Percentiles rank a stretch among this genome's conserved stretches.
phyloP scores from a whole-genome alignment of 2,888 invertebrate genomes.

The Monoplex corrugatus region DNA sequence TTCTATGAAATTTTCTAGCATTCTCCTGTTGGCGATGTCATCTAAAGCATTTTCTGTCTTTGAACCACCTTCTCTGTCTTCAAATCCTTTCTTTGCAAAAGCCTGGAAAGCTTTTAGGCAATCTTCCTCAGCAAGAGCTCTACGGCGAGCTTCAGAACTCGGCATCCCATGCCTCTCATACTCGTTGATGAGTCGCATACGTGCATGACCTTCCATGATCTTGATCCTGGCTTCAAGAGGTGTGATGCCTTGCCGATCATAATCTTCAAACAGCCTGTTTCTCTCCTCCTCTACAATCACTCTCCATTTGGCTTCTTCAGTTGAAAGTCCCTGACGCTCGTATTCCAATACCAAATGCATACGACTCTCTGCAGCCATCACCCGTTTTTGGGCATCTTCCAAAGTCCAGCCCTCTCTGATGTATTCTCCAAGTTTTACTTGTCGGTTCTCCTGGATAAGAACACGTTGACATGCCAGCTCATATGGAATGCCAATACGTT shows the following conservation, averaged over 20 bases:
- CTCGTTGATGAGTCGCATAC: slow-evolving; percentile 33
- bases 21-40: not conserved
- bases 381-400: slow-evolving; percentile 38
- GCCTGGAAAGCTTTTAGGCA: slow-evolving; percentile 2
- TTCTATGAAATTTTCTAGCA: slow-evolving; percentile 3
- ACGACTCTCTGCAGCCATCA: slow-evolving; percentile 43
- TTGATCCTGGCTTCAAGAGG: slow-evolving; percentile 29
- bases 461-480: slow-evolving; percentile 52
- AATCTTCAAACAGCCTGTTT: slow-evolving; percentile 57
- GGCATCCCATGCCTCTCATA: slow-evolving; percentile 43
- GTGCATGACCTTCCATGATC: slow-evolving; percentile 18
- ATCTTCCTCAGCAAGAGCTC: slow-evolving; percentile 34
- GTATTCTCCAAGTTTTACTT: slow-evolving; percentile 24
- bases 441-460: slow-evolving; percentile 54
- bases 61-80: not conserved
- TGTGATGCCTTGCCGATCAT: slow-evolving; percentile 49
- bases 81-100: not conserved
- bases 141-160: not conserved
- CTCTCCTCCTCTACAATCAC: slow-evolving; percentile 57
- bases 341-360: slow-evolving; percentile 47
- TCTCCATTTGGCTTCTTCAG: slow-evolving; percentile 17
- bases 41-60: not conserved
- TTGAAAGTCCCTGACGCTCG: slow-evolving; percentile 47
- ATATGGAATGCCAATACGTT: slow-evolving; percentile 45
- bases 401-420: slow-evolving; percentile 26